A percentile compares a stretch with the other conserved stretches of the same genome.
phyloP scores from a whole-genome alignment of 2,797 vertebrate genomes.

The Gouania willdenowi region DNA sequence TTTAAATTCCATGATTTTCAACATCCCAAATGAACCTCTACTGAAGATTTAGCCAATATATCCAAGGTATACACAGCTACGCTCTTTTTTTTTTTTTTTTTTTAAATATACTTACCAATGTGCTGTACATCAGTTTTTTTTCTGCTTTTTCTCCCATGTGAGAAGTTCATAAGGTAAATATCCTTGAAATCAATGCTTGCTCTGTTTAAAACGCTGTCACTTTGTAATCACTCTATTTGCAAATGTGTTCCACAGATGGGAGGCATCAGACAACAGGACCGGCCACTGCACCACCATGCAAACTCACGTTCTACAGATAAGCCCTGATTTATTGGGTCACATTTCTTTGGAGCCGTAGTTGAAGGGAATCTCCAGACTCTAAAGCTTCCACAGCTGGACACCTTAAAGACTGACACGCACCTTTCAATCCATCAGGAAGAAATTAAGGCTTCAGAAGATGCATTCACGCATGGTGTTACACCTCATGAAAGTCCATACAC shows the following conservation, averaged over 20 bases:
- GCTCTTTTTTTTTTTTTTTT: not conserved
- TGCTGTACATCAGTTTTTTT: too few relatives aligned
- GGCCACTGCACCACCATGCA: conserved; percentile 19
- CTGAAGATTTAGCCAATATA: too few relatives aligned
- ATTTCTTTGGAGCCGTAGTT: conserved; percentile 20
- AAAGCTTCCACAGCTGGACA: conserved; percentile 49
- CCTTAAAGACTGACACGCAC: conserved; percentile 38
- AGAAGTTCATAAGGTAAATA: too few relatives aligned
- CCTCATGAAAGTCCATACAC: conserved; percentile 15
- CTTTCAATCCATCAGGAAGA: not conserved
- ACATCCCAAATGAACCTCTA: too few relatives aligned
- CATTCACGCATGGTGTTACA: conserved; percentile 19
- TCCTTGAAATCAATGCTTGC: too few relatives aligned
- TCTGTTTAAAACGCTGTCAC: conserved; percentile 32
- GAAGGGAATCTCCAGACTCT: conserved; percentile 43
- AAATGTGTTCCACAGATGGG: conserved; percentile 46
- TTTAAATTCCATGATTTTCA: too few relatives aligned
- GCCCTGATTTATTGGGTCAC: conserved; percentile 46
- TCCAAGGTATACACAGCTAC: not conserved
- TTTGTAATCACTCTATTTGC: conserved; percentile 30
- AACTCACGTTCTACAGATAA: conserved; percentile 40
- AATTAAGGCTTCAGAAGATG: conserved; percentile 21
- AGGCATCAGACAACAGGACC: conserved; percentile 4
- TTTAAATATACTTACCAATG: too few relatives aligned
- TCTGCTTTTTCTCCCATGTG: too few relatives aligned